Percentiles rank a stretch among this genome's conserved stretches.
These are phyloP conservation scores for Tiaroga cobitis DNA, from an alignment of 2,797 vertebrate species.

Conservation along the genomic window DNA sequence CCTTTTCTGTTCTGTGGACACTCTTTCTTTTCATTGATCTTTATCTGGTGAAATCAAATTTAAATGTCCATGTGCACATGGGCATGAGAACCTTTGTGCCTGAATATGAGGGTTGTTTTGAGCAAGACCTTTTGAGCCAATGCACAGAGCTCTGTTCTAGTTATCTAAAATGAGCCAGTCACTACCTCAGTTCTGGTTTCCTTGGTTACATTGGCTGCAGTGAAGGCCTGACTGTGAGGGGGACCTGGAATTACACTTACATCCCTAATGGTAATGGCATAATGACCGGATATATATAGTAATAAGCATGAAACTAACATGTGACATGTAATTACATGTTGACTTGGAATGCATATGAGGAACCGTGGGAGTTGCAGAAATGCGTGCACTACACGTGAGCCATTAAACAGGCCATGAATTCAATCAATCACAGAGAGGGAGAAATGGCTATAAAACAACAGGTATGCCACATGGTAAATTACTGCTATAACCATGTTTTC, in stretches of 20 bases:
- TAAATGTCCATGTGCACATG: not conserved
- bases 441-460: constrained; percentile 44
- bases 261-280: constrained; percentile 49
- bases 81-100: not conserved
- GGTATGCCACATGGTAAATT: constrained; percentile 39
- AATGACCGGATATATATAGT: constrained; percentile 43
- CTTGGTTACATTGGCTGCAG: constrained; percentile 52
- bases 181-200: constrained; percentile 55
- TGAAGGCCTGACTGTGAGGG: constrained; percentile 41
- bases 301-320: constrained; percentile 49
- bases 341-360: constrained; percentile 45
- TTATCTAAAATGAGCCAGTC: constrained; percentile 52
- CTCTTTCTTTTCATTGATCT: not conserved
- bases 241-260: constrained; percentile 52
- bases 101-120: constrained; percentile 18
- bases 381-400: not conserved
- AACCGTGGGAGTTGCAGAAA: not conserved
- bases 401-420: constrained; percentile 47
- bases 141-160: constrained; percentile 45
- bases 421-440: constrained; percentile 32
- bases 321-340: constrained; percentile 53
- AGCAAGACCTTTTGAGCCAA: constrained; percentile 43
- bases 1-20: not conserved
- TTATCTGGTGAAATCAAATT: constrained; percentile 33
- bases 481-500: constrained; percentile 28